Evolutionary conservation across 2,888 invertebrate species (phyloP).

Genomic region (Hermaeophaga mercurialis): DNA sequence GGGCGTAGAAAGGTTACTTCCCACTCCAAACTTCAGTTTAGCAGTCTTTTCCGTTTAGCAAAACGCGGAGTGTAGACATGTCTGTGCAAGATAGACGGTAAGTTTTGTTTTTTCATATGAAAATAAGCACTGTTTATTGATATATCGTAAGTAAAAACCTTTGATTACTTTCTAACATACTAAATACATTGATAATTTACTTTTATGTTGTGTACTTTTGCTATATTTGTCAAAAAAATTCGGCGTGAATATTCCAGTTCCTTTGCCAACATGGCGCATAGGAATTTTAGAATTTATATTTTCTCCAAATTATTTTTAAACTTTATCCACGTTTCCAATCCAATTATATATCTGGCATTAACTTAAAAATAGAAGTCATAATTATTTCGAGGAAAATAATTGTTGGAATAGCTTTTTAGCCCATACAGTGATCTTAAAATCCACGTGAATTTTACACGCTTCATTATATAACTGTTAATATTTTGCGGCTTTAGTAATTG

Average conservation of each 20-base stretch:
- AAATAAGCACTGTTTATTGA: slow-evolving; percentile 32
- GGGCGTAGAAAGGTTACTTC: slow-evolving; percentile 58
- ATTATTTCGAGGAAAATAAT: too few relatives aligned
- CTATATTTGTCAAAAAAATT: slow-evolving; percentile 39
- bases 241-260: slow-evolving; percentile 56
- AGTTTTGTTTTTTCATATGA: slow-evolving; percentile 59
- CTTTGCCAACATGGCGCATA: slow-evolving; percentile 66
- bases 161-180: slow-evolving; percentile 18
- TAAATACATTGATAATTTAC: slow-evolving; percentile 18
- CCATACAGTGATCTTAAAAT: slow-evolving; percentile 22
- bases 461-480: slow-evolving; percentile 41
- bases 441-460: slow-evolving; percentile 46
- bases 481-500: slow-evolving; percentile 2
- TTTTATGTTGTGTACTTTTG: slow-evolving; percentile 40
- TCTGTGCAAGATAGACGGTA: slow-evolving; percentile 82
- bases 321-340: too few relatives aligned
- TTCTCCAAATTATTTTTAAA: not conserved
- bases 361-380: too few relatives aligned
- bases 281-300: slow-evolving; percentile 26
- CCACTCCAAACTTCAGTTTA: slow-evolving; percentile 46
- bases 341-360: too few relatives aligned
- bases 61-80: slow-evolving; percentile 79
- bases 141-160: slow-evolving; percentile 32
- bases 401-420: not conserved
- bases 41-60: slow-evolving; percentile 71